Evolutionary conservation across 2,797 vertebrate genomes (phyloP).

Genomic region (Danio choprae): DNA sequence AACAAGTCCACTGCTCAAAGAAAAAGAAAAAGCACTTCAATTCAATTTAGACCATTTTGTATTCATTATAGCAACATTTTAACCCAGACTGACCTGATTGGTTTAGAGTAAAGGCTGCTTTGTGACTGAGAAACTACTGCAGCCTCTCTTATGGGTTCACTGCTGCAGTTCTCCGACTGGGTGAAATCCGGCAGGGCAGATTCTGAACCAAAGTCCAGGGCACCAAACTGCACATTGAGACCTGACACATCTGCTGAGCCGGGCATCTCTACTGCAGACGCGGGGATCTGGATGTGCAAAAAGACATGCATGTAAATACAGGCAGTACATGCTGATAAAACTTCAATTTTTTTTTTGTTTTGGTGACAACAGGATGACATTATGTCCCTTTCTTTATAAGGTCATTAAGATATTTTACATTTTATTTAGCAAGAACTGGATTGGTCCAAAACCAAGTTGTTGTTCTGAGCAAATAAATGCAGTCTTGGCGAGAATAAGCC

Average conservation of each 20-base stretch:
- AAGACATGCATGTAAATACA: constrained; percentile 19
- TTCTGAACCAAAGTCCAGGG: constrained; percentile 94
- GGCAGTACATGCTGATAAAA: neutral
- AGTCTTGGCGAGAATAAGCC: too few relatives aligned
- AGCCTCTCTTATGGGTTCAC: constrained; percentile 73
- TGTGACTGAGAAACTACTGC: constrained; percentile 74
- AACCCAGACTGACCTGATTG: constrained; percentile 80
- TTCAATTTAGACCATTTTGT: neutral
- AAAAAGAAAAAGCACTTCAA: neutral
- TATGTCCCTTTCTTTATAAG: too few relatives aligned
- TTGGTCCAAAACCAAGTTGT: neutral
- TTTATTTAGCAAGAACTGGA: neutral
- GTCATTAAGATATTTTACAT: too few relatives aligned
- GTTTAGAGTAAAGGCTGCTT: constrained; percentile 89
- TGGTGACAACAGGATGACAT: too few relatives aligned
- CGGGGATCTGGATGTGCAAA: constrained; percentile 82
- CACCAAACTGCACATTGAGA: constrained; percentile 95
- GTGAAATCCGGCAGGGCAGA: constrained; percentile 87
- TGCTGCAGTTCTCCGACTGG: constrained; percentile 80
- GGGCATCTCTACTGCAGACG: constrained; percentile 96
- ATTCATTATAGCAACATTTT: neutral
- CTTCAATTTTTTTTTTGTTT: neutral
- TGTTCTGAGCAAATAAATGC: too few relatives aligned
- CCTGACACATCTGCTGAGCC: constrained; percentile 90
- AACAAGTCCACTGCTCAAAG: constrained; percentile 11